A percentile compares a stretch with the other conserved stretches of the same genome.
phyloP scores from a whole-genome alignment of 2,888 invertebrate genomes.

The Acanthosepion esculentum region DNA sequence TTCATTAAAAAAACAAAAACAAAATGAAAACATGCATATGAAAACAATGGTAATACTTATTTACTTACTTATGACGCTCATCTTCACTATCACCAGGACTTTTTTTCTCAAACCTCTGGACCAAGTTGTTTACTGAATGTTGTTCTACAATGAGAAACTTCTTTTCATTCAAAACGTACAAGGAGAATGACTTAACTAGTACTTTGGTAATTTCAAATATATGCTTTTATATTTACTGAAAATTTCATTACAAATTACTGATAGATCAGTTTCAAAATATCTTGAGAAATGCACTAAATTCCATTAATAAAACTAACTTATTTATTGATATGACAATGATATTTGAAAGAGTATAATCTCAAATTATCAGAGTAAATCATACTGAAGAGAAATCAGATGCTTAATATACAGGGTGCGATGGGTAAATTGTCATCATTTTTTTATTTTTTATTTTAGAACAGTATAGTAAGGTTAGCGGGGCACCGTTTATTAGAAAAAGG shows the following conservation, averaged over 20 bases:
- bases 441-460: no score
- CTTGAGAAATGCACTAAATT: not conserved
- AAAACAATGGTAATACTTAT: not conserved
- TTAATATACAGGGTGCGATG: no score
- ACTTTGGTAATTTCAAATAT: not conserved
- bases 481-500: no score
- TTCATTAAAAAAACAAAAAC: not conserved
- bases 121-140: slow-evolving; percentile 57
- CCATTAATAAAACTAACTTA: not conserved
- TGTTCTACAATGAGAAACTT: slow-evolving; percentile 42
- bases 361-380: not conserved
- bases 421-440: no score
- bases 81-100: slow-evolving; percentile 51
- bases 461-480: no score
- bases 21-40: not conserved
- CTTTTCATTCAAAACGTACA: not conserved
- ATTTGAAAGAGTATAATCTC: not conserved
- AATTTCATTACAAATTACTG: not conserved
- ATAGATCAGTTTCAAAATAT: not conserved
- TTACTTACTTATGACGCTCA: slow-evolving; percentile 47
- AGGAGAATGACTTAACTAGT: not conserved
- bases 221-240: not conserved
- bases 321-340: no score
- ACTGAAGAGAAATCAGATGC: not conserved
- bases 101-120: slow-evolving; percentile 54